Base-by-base conservation (phyloP, 2,113 vertebrate genomes). In the Alligator sinensis region DNA sequence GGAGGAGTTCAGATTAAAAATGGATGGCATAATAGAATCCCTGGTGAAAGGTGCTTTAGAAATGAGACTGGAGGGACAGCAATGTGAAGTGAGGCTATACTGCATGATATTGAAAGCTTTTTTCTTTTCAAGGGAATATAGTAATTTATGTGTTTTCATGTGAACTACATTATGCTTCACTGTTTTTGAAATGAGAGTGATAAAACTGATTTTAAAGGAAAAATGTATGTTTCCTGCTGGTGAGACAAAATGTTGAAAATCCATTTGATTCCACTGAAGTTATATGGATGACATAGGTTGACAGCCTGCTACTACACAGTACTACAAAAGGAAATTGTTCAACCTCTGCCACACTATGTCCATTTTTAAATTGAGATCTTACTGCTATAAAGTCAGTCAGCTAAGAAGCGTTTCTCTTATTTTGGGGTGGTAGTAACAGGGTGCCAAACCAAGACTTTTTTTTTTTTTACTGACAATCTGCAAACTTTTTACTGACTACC, bases 221-320 rank as follows among this genome's bases (percentile, higher is more conserved):
- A 62, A 68, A 24, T 15, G 63, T 76, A 63, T 11, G 12, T 91
- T 93, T 90, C 63, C 84, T 85, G 94, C 90, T 57, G 68, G 28
- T 72, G 79, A 61, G 54, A 90, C 79, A 68, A 94, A 83, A 83
- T 24, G 30, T 60, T 92, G 84, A 88, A 89, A 91, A 74, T 86
- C 16, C 72, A 89, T 91, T 76, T 88, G 66, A 28, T 85, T 54
- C 72, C 80, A 18, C 68, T 25, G 80, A 81, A 92, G 90, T 91
- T 25, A 34, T 28, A 47, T 66, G n/a, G 79, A 84, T 85, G 86
- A 83, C 74, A 55, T 72, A 87, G 77, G 34, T 77, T 94, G 86
- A 77, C 79, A 92, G 79, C 57, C 85, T 76, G 30, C 88, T 90
- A 64, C 70, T 85, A 83, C 58, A 81, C 14, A 81, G 54, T 3